These are phyloP conservation scores for Cryptotis parvus DNA, from an alignment of 2,113 vertebrate genomes.

Conservation along the genomic window DNA sequence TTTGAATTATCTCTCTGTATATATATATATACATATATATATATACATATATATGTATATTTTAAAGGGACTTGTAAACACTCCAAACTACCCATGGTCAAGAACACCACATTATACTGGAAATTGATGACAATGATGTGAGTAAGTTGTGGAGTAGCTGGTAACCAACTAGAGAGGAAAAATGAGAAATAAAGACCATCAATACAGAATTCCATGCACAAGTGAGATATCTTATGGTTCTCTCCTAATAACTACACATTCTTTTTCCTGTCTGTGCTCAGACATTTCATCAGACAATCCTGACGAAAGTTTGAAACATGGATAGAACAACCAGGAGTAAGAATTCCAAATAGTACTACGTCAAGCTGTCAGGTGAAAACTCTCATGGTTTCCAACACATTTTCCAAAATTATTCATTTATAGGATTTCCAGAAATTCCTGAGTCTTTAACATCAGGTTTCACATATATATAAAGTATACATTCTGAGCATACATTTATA, in stretches of 20 bases:
- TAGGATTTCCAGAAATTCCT: constrained; percentile 25
- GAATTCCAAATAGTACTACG: neutral
- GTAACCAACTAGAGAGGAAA: neutral
- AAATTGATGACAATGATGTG: neutral
- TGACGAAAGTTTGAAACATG: neutral
- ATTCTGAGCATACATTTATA: constrained; percentile 50
- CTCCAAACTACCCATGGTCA: neutral
- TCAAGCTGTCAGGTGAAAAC: neutral
- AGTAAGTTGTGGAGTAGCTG: neutral
- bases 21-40: neutral
- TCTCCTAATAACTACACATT: neutral
- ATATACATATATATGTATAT: neutral
- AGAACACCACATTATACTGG: neutral
- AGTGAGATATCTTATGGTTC: neutral
- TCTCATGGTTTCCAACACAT: neutral
- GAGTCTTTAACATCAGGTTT: constrained; percentile 24
- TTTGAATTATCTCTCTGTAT: too few relatives aligned
- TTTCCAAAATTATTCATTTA: neutral
- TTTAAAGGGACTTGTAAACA: neutral
- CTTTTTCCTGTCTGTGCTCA: neutral
- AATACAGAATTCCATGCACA: neutral
- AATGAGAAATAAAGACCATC: neutral
- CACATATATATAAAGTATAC: neutral
- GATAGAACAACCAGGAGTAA: neutral
- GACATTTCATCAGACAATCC: neutral